phyloP scores from a whole-genome alignment of 2,797 vertebrate genomes.

The Mus minutoides region DNA sequence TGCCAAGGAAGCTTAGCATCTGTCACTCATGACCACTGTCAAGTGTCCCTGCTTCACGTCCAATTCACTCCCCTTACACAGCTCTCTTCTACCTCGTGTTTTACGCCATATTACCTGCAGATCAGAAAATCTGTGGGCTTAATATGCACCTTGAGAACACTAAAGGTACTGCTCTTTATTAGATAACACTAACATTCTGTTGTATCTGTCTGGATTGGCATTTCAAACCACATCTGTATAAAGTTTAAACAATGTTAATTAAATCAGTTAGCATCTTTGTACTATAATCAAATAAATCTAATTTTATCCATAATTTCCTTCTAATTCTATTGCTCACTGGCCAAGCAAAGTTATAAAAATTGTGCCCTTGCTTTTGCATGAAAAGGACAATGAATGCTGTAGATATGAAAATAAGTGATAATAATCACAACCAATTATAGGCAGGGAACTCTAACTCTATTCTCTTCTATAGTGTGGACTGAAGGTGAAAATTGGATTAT shows the following conservation, averaged over 20 bases:
- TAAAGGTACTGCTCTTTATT: not conserved
- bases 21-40: not conserved
- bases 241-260: not conserved
- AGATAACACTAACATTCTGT: not conserved
- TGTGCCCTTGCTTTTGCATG: not conserved
- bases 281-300: not conserved
- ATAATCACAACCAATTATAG: not conserved
- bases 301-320: not conserved
- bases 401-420: not conserved
- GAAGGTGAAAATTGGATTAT: not conserved
- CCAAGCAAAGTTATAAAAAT: constrained; percentile 2
- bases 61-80: accelerated
- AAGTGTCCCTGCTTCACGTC: not conserved
- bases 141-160: not conserved
- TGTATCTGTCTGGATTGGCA: not conserved
- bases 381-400: not conserved
- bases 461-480: not conserved
- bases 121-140: not conserved
- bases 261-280: not conserved
- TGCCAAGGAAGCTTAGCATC: not conserved
- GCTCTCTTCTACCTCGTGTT: not conserved
- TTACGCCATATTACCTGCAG: not conserved
- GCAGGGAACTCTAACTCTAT: not conserved
- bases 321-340: not conserved
- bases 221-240: not conserved